Evolutionary conservation across 2,113 vertebrate genomes (phyloP).

Genomic region (Vireo altiloquus): DNA sequence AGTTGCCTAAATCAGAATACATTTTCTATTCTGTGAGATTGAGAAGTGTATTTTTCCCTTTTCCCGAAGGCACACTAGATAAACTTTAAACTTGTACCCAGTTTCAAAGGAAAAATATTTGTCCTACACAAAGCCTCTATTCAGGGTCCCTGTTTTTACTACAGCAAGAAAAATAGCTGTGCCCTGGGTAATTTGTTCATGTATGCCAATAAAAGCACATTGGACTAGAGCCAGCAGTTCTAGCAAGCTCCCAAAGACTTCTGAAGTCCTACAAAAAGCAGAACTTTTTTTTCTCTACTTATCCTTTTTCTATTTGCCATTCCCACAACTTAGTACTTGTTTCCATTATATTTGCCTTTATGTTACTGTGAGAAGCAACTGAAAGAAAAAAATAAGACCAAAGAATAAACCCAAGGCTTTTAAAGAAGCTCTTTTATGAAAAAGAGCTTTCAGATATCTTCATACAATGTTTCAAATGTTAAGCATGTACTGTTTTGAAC

Average conservation of each 20-base stretch:
- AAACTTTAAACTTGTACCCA: background rate
- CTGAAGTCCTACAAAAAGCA: conserved; percentile 6
- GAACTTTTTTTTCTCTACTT: background rate
- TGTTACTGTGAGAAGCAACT: background rate
- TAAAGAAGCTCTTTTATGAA: background rate
- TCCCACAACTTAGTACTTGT: background rate
- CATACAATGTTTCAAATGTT: background rate
- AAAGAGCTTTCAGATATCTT: background rate
- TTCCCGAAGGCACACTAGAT: background rate
- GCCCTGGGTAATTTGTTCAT: conserved; percentile 44
- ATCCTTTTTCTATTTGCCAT: background rate
- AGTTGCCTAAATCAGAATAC: background rate
- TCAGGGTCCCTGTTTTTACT: conserved; percentile 51
- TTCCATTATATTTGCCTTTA: background rate
- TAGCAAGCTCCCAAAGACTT: conserved; percentile 19
- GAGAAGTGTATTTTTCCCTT: background rate
- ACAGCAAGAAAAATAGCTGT: conserved; percentile 55
- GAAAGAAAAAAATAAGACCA: background rate
- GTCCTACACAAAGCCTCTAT: conserved; percentile 51
- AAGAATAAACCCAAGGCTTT: background rate
- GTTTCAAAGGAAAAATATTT: conserved; percentile 49
- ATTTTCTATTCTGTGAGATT: background rate
- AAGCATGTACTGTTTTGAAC: background rate
- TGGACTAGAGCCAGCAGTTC: conserved; percentile 43
- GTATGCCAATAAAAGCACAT: conserved; percentile 50